These are phyloP conservation scores for Aquatica leii DNA, from an alignment of 2,888 invertebrate genomes.

Conservation along the genomic window DNA sequence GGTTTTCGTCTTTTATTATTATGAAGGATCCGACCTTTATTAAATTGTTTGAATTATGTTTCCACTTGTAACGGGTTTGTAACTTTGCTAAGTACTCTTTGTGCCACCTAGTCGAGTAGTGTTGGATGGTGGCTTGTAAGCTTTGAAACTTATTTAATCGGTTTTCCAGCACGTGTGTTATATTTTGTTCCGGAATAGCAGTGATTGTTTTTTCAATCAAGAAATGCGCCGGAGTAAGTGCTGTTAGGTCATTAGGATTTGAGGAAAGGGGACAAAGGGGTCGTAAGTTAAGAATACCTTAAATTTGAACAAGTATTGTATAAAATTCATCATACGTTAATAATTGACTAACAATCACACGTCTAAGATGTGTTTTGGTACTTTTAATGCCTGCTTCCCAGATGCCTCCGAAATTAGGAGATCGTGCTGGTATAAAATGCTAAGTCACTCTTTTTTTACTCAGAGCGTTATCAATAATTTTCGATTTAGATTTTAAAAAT, in stretches of 20 bases:
- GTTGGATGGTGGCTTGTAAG: constrained; percentile 41
- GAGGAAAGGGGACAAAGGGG: constrained; percentile 46
- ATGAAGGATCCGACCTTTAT: neutral
- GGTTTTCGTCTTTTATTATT: neutral
- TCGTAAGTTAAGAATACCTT: constrained; percentile 50
- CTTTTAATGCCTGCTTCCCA: constrained; percentile 53
- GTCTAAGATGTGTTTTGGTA: constrained; percentile 48
- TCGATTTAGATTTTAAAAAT: neutral
- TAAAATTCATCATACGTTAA: constrained; percentile 49
- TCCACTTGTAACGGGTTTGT: constrained; percentile 27
- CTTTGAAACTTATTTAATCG: constrained; percentile 43
- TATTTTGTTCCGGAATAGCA: constrained; percentile 36
- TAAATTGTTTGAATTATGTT: neutral
- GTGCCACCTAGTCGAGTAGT: constrained; percentile 46
- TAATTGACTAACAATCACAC: constrained; percentile 40
- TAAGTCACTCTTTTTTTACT: constrained; percentile 38
- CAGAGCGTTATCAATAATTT: neutral
- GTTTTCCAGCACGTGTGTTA: constrained; percentile 34
- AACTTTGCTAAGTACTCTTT: constrained; percentile 46
- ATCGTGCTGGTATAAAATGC: constrained; percentile 49
- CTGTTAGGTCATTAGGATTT: constrained; percentile 45
- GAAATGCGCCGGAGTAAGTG: constrained; percentile 49
- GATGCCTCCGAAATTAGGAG: constrained; percentile 51
- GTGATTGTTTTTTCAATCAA: constrained; percentile 43
- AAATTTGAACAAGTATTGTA: constrained; percentile 49